phyloP scores from a whole-genome alignment of 2,113 vertebrate genomes.

The Dissostichus mawsoni region DNA sequence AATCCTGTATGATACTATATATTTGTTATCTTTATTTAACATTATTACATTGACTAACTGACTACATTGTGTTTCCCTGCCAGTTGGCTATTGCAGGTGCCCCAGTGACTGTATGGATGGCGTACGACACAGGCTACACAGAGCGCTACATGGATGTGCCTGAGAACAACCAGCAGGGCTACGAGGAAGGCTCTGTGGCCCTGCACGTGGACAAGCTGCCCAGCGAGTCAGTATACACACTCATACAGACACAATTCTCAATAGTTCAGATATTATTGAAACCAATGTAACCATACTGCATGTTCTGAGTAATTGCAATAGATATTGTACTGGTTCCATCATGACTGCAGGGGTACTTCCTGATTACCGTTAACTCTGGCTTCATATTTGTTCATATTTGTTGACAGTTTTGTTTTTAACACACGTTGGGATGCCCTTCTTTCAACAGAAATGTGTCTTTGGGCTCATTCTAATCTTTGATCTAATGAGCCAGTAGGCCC shows the following conservation, averaged over 20 bases:
- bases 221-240: constrained; percentile 89
- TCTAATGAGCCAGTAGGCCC: background rate
- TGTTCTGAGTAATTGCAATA: background rate
- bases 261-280: background rate
- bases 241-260: background rate
- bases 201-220: constrained; percentile 97
- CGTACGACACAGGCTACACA: constrained; percentile 96
- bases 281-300: background rate
- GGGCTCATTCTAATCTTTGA: background rate
- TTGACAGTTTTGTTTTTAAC: background rate
- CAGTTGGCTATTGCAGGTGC: constrained; percentile 96
- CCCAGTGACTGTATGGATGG: constrained; percentile 98
- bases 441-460: background rate
- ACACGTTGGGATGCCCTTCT: background rate
- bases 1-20: too few species aligned
- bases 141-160: constrained; percentile 98
- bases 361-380: background rate
- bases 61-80: background rate
- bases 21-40: background rate
- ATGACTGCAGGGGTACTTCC: background rate
- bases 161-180: constrained; percentile 96
- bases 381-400: background rate
- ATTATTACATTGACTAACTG: background rate
- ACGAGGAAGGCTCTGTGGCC: constrained; percentile 96
- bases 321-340: background rate